Evolutionary conservation across 2,797 vertebrate species (phyloP).

Genomic region (Dromococcyx pavoninus): DNA sequence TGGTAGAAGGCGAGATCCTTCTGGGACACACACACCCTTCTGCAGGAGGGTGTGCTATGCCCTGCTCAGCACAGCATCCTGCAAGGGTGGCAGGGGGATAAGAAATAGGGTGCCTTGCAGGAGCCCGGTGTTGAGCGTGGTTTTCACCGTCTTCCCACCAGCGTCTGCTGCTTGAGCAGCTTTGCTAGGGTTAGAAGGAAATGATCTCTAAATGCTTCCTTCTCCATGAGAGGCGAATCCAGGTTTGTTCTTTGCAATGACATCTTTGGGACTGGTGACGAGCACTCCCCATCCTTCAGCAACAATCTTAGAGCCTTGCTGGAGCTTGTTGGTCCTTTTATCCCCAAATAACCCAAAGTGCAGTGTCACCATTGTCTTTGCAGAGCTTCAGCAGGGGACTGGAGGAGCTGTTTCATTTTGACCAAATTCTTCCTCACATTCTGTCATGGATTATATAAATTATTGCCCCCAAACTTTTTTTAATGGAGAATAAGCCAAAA

Average conservation of each 20-base stretch:
- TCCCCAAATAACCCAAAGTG: not conserved
- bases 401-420: not conserved
- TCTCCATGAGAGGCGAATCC: not conserved
- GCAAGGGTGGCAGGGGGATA: not conserved
- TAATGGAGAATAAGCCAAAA: not conserved
- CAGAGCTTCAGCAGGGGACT: not conserved
- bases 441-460: not conserved
- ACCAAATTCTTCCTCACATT: not conserved
- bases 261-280: not conserved
- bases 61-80: not conserved
- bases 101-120: not conserved
- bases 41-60: not conserved
- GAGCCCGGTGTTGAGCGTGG: not conserved
- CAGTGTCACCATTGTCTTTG: not conserved
- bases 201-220: not conserved
- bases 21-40: not conserved
- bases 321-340: not conserved
- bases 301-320: not conserved
- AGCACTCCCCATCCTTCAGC: not conserved
- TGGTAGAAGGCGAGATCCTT: not conserved
- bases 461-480: not conserved
- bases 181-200: not conserved
- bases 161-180: not conserved
- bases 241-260: not conserved
- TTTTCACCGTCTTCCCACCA: not conserved